Percentiles rank a stretch among this genome's conserved stretches.
Evolutionary conservation across 2,888 invertebrate species (phyloP).

Genomic region (Drosophila robusta): DNA sequence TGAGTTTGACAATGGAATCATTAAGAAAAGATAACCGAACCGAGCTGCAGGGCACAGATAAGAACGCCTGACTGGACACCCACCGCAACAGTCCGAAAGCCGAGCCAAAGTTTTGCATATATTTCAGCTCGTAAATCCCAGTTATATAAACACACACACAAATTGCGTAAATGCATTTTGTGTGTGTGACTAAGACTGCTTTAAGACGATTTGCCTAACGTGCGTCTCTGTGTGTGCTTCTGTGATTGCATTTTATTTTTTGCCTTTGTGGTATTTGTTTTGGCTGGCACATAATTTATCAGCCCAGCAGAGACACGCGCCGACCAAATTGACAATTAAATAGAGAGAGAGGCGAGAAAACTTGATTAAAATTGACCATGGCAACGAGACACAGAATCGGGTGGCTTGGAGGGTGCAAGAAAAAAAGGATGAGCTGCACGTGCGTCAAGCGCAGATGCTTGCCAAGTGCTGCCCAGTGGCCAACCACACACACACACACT

Average conservation of each 20-base stretch:
- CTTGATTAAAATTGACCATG: slow-evolving; percentile 74
- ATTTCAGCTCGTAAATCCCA: slow-evolving; percentile 31
- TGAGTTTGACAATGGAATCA: slow-evolving; percentile 78
- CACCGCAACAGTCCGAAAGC: slow-evolving; percentile 30
- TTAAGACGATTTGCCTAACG: slow-evolving; percentile 27
- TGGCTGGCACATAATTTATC: slow-evolving; percentile 67
- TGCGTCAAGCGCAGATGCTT: slow-evolving; percentile 68
- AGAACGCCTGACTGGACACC: slow-evolving; percentile 58
- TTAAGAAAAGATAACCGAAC: slow-evolving; percentile 70
- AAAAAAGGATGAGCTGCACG: slow-evolving; percentile 54
- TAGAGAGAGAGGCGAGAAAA: slow-evolving; percentile 69
- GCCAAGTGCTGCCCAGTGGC: slow-evolving; percentile 43
- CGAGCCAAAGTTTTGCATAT: slow-evolving; percentile 42
- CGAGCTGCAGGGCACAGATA: slow-evolving; percentile 52
- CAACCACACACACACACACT: slow-evolving; percentile 31
- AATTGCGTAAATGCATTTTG: slow-evolving; percentile 38
- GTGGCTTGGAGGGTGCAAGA: neutral
- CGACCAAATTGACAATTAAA: slow-evolving; percentile 75
- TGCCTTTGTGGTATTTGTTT: slow-evolving; percentile 55
- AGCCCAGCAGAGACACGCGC: slow-evolving; percentile 60
- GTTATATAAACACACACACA: slow-evolving; percentile 15
- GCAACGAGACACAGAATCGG: slow-evolving; percentile 27
- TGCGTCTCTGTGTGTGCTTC: slow-evolving; percentile 17
- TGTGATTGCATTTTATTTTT: slow-evolving; percentile 61
- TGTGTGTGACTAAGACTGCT: slow-evolving; percentile 13